Percentiles rank a stretch among this genome's conserved stretches.
These are phyloP conservation scores for Lemur catta DNA, from an alignment of 2,797 vertebrate species.

Conservation along the genomic window DNA sequence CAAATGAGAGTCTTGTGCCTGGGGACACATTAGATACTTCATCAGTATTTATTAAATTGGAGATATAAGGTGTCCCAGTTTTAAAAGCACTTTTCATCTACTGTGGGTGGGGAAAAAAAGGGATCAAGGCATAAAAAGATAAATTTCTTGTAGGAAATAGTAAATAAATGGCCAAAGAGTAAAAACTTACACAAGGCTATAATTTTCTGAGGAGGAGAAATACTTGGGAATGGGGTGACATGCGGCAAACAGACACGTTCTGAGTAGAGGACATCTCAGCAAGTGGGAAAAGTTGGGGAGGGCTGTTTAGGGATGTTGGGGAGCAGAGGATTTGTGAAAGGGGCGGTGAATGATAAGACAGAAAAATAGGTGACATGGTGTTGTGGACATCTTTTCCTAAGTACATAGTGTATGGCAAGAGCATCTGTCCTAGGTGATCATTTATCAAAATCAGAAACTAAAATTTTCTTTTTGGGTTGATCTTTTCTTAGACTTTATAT, in stretches of 20 bases:
- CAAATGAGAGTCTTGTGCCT: not conserved
- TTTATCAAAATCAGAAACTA: constrained; percentile 21
- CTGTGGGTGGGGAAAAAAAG: not conserved
- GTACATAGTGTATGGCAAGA: not conserved
- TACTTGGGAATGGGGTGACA: not conserved
- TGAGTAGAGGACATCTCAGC: not conserved
- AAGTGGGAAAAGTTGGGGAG: not conserved
- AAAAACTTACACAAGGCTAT: not conserved
- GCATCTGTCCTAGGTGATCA: not conserved
- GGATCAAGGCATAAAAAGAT: not conserved
- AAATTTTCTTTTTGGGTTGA: not conserved
- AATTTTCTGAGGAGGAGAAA: not conserved
- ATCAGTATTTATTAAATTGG: not conserved
- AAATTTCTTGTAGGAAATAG: not conserved
- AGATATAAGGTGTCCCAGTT: not conserved
- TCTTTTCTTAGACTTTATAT: constrained; percentile 13
- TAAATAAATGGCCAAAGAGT: not conserved
- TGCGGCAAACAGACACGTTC: not conserved
- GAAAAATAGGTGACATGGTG: not conserved
- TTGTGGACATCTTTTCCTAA: not conserved
- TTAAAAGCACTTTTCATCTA: constrained; percentile 21
- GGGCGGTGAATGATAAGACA: not conserved
- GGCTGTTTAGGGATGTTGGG: not conserved
- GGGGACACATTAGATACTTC: not conserved
- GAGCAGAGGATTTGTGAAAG: too few species aligned